Percentiles rank a stretch among this genome's conserved stretches.
These are phyloP conservation scores for Ptiloglossa arizonensis DNA, from an alignment of 1,140 invertebrate genomes.

Conservation along the genomic window DNA sequence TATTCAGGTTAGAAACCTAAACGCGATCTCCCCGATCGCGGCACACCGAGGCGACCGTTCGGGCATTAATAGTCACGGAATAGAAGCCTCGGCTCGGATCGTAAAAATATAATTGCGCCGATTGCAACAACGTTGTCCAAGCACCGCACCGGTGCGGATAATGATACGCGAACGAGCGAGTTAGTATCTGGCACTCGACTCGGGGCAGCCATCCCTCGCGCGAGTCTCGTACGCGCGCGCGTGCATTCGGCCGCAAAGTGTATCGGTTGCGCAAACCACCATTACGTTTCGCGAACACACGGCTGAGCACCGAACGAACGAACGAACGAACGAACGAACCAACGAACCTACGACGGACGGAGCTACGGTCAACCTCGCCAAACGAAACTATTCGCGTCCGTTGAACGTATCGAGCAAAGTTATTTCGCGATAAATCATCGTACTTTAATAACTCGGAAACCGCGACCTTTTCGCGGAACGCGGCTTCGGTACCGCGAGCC, in stretches of 20 bases:
- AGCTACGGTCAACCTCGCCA: not conserved
- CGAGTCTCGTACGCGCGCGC: slow-evolving; percentile 1
- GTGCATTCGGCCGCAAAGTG: slow-evolving; percentile 56
- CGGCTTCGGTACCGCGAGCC: not conserved
- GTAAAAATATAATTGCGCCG: slow-evolving; percentile 81
- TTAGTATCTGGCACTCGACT: slow-evolving; percentile 68
- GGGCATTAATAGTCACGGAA: slow-evolving; percentile 78
- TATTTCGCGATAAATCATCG: slow-evolving; percentile 24
- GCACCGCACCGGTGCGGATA: slow-evolving; percentile 72
- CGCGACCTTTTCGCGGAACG: not conserved
- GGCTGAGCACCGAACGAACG: not conserved
- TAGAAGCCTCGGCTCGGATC: slow-evolving; percentile 78
- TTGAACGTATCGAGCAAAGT: slow-evolving; percentile 6
- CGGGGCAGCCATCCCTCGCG: slow-evolving; percentile 59
- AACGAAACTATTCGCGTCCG: slow-evolving; percentile 12
- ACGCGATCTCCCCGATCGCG: slow-evolving; percentile 24
- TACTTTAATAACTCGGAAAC: not conserved
- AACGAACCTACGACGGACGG: too few relatives aligned
- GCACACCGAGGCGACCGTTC: slow-evolving; percentile 48
- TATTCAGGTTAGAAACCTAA: slow-evolving; percentile 64
- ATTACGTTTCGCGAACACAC: slow-evolving; percentile 26
- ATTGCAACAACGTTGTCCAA: slow-evolving; percentile 80
- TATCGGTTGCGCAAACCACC: slow-evolving; percentile 62
- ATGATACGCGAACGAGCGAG: slow-evolving; percentile 77
- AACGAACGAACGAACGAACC: too few relatives aligned